Base-by-base conservation (phyloP, 1,140 invertebrate genomes). In the Nasonia giraulti region DNA sequence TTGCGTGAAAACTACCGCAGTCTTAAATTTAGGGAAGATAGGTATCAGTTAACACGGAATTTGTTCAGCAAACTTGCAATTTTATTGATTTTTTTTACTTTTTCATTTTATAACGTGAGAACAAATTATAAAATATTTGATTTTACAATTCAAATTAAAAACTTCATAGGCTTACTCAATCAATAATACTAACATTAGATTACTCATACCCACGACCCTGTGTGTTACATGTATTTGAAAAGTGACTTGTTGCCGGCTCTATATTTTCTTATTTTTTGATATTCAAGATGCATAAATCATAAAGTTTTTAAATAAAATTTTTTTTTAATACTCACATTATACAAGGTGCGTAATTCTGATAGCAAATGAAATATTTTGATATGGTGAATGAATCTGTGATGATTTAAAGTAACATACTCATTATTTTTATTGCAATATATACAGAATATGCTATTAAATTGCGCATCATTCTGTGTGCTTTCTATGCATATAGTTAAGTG, bases 401-500 rank as follows among this genome's bases (percentile, higher is more conserved):
- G 23, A 12, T 73, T 83, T 11, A 55, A n/a, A 79, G 14, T 71
- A 79, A 84, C 73, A 79, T 55, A 78, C 66, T 66, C 55, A 74
- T 74, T 44, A 50, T 66, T 84, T 84, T 62, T 84, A 80, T 84
- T 84, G 77, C 77, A 74, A 75, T 84, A 66, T 62, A 37, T 80
- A 80, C 47, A 80, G 77, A 75, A 80, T 23, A 27, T 66, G 66
- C n/a, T 71, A 71, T 31, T 69, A 23, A 83, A 78, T 69, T 83
- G 6, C 31, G 55, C 50, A 71, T 27, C 44, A 12, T 44, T 2
- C 82, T 66, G 62, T 84, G 44, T 80, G 50, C 50, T 74, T 50
- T 62, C 62, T 44, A 69, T 78, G 50, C 17, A 71, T 37, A 40
- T 79, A 84, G 73, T 80, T 74, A 66, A 79, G 50, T 74, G 33